Evolutionary conservation across 2,113 vertebrate genomes (phyloP), one percentile per base, ranked within the genome.

Genomic region (Podarcis cretensis): DNA sequence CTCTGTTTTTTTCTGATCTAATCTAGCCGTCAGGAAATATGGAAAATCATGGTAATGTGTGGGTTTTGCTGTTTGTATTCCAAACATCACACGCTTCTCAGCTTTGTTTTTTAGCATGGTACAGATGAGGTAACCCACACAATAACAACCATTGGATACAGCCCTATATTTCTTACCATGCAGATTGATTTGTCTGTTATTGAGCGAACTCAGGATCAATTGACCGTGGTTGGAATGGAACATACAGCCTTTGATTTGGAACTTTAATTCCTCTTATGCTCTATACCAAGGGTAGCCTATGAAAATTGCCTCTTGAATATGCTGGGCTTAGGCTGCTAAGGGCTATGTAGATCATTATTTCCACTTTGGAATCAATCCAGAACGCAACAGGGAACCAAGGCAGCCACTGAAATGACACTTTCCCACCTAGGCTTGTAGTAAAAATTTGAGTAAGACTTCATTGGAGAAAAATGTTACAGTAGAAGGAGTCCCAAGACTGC

Each of bases 1-100:
- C 94, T 94, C 91, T 68, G 74, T 79, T 81, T 82, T 89, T 91
- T 94, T 63, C 81, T 92, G 92, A 93, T 85, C 69, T 88, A 84
- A 86, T 83, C 87, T 92, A 92, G 81, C 59, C 18, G 75, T 35
- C 86, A 94, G 90, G 89, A 95, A 95, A 92, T 86, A 82, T 91
- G 91, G 92, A 87, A 91, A 92, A 90, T 80, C 87, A 90, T 71
- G 37, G 86, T 35, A 57, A 90, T 87, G 78, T 85, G 73, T 1
- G 0, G 18, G 32, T 68, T 83, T 79, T 66, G 6, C 0, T 69
- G 73, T 81, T 40, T 74, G 35, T 63, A 91, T 87, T 85, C 90
- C 73, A 48, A 81, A 69, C 10, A 88, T 84, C 57, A 68, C 85
- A 83, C 77, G 83, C 79, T 83, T 88, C 90, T 93, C n/a, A 85